phyloP scores from a whole-genome alignment of 2,888 invertebrate species.

The Chrysolina haemoptera region DNA sequence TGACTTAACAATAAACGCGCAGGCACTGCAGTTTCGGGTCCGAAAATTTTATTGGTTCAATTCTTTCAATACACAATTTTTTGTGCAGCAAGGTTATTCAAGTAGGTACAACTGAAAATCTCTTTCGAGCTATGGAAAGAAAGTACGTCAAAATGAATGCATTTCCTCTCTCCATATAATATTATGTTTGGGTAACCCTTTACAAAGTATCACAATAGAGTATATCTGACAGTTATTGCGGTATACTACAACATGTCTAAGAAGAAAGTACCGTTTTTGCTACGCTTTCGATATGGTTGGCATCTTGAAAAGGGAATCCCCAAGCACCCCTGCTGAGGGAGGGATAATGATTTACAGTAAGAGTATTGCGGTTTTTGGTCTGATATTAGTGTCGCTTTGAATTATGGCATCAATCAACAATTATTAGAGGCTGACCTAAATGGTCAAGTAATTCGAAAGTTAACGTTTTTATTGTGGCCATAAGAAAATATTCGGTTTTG shows the following conservation, averaged over 20 bases:
- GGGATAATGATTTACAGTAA: slow-evolving; percentile 32
- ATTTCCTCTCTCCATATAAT: not conserved
- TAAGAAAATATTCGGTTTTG: slow-evolving; percentile 9
- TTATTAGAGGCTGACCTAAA: slow-evolving; percentile 33
- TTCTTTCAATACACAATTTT: no score
- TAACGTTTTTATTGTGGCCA: slow-evolving; percentile 30
- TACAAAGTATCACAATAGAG: not conserved
- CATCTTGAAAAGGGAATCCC: slow-evolving; percentile 19
- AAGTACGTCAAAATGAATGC: not conserved
- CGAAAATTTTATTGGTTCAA: no score
- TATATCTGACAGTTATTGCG: slow-evolving; percentile 27
- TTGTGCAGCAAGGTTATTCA: no score
- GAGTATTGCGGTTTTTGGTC: slow-evolving; percentile 38
- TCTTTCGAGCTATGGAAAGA: not conserved
- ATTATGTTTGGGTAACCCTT: slow-evolving; percentile 2
- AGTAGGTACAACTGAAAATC: no score
- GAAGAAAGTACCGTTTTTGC: slow-evolving; percentile 38
- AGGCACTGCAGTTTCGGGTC: no score
- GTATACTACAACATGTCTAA: not conserved
- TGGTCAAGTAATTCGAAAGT: slow-evolving; percentile 30
- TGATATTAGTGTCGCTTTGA: slow-evolving; percentile 34
- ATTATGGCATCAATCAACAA: slow-evolving; percentile 32
- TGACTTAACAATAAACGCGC: no score
- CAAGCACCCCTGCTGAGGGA: slow-evolving; percentile 34
- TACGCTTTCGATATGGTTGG: slow-evolving; percentile 35